Evolutionary conservation across 2,888 invertebrate genomes (phyloP).

Genomic region (Caenorhabditis imperialis): DNA sequence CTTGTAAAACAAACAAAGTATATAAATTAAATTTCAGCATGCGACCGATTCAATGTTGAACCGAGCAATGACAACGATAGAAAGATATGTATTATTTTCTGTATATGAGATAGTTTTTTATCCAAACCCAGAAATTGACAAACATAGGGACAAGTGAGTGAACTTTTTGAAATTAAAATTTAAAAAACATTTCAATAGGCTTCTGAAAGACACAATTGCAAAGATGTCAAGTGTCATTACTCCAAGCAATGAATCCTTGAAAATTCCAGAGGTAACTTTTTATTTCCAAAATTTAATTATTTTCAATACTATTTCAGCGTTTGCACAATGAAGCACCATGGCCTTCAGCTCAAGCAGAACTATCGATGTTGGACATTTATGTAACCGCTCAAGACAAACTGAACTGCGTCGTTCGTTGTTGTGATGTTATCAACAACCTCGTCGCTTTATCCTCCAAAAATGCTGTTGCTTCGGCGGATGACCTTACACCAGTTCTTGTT

Average conservation of each 20-base stretch:
- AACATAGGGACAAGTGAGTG: slow-evolving; percentile 88
- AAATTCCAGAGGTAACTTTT: slow-evolving; percentile 30
- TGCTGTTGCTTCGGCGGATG: slow-evolving; percentile 86
- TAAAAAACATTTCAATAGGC: slow-evolving; percentile 5
- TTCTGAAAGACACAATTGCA: slow-evolving; percentile 31
- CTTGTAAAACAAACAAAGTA: neutral
- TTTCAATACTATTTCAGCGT: slow-evolving; percentile 11
- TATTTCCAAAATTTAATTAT: neutral
- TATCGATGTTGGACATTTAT: slow-evolving; percentile 90
- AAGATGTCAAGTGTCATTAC: slow-evolving; percentile 15
- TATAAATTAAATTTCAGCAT: slow-evolving; percentile 24
- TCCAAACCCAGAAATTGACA: slow-evolving; percentile 96
- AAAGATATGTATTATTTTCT: slow-evolving; percentile 88
- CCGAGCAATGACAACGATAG: slow-evolving; percentile 87
- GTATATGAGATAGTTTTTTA: slow-evolving; percentile 94
- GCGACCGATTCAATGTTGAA: slow-evolving; percentile 55
- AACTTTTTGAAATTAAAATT: slow-evolving; percentile 60
- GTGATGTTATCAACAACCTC: slow-evolving; percentile 93
- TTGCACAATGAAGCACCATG: slow-evolving; percentile 91
- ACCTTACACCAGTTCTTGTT: slow-evolving; percentile 94
- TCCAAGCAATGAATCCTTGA: slow-evolving; percentile 20
- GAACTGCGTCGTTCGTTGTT: slow-evolving; percentile 81
- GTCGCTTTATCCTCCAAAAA: slow-evolving; percentile 84
- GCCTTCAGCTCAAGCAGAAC: slow-evolving; percentile 93
- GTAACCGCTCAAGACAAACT: slow-evolving; percentile 80